phyloP scores from a whole-genome alignment of 2,797 vertebrate species.

The Vultur gryphus region DNA sequence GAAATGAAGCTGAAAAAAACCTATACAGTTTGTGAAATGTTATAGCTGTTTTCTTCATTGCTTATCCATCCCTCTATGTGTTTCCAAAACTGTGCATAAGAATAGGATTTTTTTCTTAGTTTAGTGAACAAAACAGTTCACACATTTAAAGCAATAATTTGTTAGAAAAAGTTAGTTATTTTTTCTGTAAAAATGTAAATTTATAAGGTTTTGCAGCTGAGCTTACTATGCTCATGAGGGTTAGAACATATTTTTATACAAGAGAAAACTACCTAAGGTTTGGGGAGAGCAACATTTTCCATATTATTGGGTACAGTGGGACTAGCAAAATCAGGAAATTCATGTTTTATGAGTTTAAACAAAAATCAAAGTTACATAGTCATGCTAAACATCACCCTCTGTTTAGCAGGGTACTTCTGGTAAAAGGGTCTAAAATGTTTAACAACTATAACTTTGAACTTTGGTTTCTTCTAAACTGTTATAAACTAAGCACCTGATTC shows the following conservation, averaged over 20 bases:
- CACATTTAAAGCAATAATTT: not conserved
- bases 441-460: conserved; percentile 4
- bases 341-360: conserved; percentile 60
- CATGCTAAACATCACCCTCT: conserved; percentile 37
- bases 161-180: not conserved
- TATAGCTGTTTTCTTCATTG: not conserved
- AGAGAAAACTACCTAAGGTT: not conserved
- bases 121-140: not conserved
- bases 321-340: conserved; percentile 68
- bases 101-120: not conserved
- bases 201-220: conserved; percentile 30
- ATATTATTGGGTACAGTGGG: conserved; percentile 58
- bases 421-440: conserved; percentile 23
- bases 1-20: not conserved
- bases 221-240: conserved; percentile 14
- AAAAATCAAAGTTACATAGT: conserved; percentile 56
- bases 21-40: not conserved
- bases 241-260: conserved; percentile 41
- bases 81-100: not conserved
- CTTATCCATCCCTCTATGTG: not conserved
- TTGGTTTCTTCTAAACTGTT: conserved; percentile 18
- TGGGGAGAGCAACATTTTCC: conserved; percentile 45
- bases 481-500: conserved; percentile 20
- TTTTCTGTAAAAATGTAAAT: conserved; percentile 21
- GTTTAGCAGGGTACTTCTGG: not conserved